Conservation (phyloP, 1,140 invertebrate genomes). For the Hypsibius dujardini region DNA sequence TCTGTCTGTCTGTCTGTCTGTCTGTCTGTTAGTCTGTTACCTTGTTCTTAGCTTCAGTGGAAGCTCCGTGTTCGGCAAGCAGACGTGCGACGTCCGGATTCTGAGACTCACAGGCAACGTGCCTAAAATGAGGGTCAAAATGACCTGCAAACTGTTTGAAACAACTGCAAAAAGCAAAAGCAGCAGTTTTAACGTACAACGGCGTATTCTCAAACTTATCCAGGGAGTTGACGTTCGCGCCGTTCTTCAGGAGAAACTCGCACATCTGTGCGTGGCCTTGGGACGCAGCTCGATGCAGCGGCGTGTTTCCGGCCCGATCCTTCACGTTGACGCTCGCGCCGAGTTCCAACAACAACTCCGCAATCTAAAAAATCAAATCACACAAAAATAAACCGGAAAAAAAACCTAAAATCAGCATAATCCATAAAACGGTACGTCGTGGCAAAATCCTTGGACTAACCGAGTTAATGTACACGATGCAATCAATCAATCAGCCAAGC, state of each 20-base stretch:
- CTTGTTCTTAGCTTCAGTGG: constrained; percentile 45
- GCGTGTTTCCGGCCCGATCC: constrained; percentile 55
- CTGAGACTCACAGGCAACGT: constrained; percentile 67
- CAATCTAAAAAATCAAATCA: constrained; percentile 34
- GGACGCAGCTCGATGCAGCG: constrained; percentile 65
- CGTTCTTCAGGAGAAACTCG: constrained; percentile 44
- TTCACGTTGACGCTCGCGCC: constrained; percentile 52
- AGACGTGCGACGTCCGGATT: constrained; percentile 47
- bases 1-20: too few species aligned
- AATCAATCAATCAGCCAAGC: too few species aligned
- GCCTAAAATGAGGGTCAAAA: constrained; percentile 35
- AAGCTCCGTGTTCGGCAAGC: constrained; percentile 48
- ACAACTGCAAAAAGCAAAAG: background rate
- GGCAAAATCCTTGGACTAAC: too few species aligned
- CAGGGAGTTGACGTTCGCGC: constrained; percentile 37
- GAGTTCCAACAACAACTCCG: constrained; percentile 43
- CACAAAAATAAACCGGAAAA: too few species aligned
- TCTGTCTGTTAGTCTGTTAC: constrained; percentile 22
- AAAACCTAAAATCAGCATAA: too few species aligned
- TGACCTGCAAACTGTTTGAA: too few species aligned
- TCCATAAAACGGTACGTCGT: too few species aligned
- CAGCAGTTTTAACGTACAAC: constrained; percentile 36
- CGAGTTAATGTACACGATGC: too few species aligned
- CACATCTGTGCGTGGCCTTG: constrained; percentile 54
- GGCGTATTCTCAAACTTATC: constrained; percentile 52